Base-by-base conservation (phyloP, 2,797 vertebrate species). In the Pelodytes ibericus region DNA sequence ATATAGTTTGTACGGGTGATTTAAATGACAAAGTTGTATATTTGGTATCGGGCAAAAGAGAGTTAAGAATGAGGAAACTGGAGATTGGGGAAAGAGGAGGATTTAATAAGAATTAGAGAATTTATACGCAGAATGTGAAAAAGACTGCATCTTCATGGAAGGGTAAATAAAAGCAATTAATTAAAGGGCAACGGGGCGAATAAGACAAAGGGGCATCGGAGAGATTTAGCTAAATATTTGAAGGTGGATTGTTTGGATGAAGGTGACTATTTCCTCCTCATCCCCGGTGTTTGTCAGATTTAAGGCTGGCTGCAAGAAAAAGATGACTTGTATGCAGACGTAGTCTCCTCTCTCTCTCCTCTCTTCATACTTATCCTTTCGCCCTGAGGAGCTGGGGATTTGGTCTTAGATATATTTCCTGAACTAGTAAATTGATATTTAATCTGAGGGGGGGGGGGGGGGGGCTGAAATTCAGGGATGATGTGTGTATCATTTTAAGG, bases 401-500 rank as follows among this genome's bases (percentile, higher is more conserved):
- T 49, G 11, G 63, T 22, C 56, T 71, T 57, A 20, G 75, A 33
- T 33, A 41, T 61, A 67, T 53, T 57, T 78, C 69, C 47, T 53
- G 39, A 72, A 22, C 69, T 30, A 56, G 41, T 41, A 60, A 67
- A 66, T 72, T 72, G 68, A 49, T 65, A 61, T 61, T 64, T 71
- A 70, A 71, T 76, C 60, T 57, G 60, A 15, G 63, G 29, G 15
- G 56, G 31, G 22, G 5, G 64, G 15, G 7, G n/a, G 49, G 49
- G 31, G 31, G 36, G 9, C 7, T 49, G 29, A n/a, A 9, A 41
- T 66, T 13, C 56, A 20, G 61, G 31, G 24, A 53, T 78, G 76
- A 79, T 79, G 10, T 62, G 10, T 62, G 62, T 72, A 53, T 77
- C 29, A 39, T 71, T 29, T 71, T 49, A n/a, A 76, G 29, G 44